Evolutionary conservation across 1,140 invertebrate species (phyloP), one percentile per base, ranked within the genome.

Genomic region (Polypedilum pembai): DNA sequence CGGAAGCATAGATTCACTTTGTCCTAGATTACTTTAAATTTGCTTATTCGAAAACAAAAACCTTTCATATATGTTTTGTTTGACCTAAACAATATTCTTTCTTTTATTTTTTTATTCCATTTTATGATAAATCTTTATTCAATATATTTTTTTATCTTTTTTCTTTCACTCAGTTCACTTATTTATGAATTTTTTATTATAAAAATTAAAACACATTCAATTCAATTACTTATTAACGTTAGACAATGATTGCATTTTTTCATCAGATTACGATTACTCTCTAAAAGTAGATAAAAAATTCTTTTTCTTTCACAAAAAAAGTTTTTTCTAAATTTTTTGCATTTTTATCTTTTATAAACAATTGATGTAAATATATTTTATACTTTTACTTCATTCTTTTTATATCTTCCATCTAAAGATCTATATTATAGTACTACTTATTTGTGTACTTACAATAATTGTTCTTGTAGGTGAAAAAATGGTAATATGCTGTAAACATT

Each of bases 161-260:
- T 56, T 15, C 12, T n/a, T 56, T 56, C 12, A 56, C n/a, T 56
- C n/a, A n/a, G 45, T 56, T 56, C 24, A 56, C 45, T 56, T 56
- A 56, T 56, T 69, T 33, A 33, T 33, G 24, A 33, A 33, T 3
- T 33, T 33, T 33, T 33, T 33, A 33, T 66, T 69, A 69, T 20
- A 69, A 69, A 69, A 69, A 69, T 69, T 69, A 69, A 69, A 69
- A 69, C 20, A 69, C 65, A 69, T 69, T 69, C 65, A 69, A 69
- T 69, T 69, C 20, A 69, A 69, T 20, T 69, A 21, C 17, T 18
- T 69, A 20, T 69, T 69, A 69, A 69, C 65, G 65, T 69, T 69
- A 69, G 65, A 69, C 65, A 69, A 69, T 69, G 65, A 69, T 69
- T 69, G 65, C 65, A 69, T 69, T 69, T 69, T n/a, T 33, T 33